These are phyloP conservation scores for Sylvia atricapilla DNA, from an alignment of 2,113 vertebrate genomes.

Conservation along the genomic window DNA sequence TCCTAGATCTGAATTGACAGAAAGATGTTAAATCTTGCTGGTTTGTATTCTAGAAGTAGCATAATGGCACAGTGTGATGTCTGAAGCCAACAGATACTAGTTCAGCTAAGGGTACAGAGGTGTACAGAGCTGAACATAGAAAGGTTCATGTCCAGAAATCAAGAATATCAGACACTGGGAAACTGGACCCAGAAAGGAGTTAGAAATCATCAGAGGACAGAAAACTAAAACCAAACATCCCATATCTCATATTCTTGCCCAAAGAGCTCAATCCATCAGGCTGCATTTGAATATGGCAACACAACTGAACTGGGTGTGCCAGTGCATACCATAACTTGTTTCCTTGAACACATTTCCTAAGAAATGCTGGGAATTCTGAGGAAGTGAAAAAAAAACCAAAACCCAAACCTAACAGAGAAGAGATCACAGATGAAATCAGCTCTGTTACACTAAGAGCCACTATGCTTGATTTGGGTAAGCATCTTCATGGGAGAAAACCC, in stretches of 20 bases:
- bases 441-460: background rate
- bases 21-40: constrained; percentile 37
- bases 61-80: background rate
- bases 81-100: background rate
- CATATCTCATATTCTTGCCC: background rate
- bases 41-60: background rate
- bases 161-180: background rate
- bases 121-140: background rate
- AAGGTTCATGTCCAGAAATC: background rate
- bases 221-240: background rate
- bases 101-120: background rate
- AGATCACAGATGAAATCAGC: background rate
- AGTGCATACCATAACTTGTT: background rate
- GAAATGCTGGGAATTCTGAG: background rate
- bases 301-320: background rate
- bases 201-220: background rate
- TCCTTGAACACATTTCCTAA: background rate
- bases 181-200: background rate
- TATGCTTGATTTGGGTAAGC: background rate
- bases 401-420: background rate
- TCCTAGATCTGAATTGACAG: constrained; percentile 40
- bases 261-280: background rate
- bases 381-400: background rate
- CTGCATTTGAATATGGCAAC: background rate
- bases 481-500: background rate